Evolutionary conservation across 1,140 invertebrate genomes (phyloP), one percentile per base, ranked within the genome.

Genomic region (Micrasema longulum): DNA sequence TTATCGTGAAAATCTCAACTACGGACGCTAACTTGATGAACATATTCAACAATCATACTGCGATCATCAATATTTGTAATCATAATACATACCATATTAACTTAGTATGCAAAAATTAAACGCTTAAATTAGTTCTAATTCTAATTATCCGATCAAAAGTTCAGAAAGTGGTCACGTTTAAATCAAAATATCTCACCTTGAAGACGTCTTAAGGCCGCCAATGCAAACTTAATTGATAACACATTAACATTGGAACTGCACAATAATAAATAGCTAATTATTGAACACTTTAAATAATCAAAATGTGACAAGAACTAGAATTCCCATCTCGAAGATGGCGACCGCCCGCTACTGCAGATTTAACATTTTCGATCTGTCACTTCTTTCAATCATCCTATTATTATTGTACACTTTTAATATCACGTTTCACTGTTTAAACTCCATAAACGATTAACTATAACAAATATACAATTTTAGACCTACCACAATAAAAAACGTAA

Each of bases 331-430:
- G 70, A 72, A 72, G 64, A 72, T 72, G 70, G 70, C 70, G 70
- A 65, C 70, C 70, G 70, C 70, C 70, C 70, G 70, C 70, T 71
- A 64, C 69, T 67, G 70, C 70, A 72, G 64, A 72, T 60, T 57
- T 60, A 72, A 72, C 70, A 72, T 72, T 66, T 71, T 65, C 64
- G 70, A 72, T 55, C 70, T 72, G 70, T 72, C 70, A 72, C 70
- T 72, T 72, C 63, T 35, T 23, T 60, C 22, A 72, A 60, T 66
- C 35, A 66, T 72, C 41, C 70, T 48, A 67, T 65, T 60, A 67
- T 65, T 60, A 43, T 38, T 62, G 45, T 50, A 47, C 45, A 66
- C 50, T 45, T 43, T 53, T 14, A 2, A 64, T 53, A 64, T 45
- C 47, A 53, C 60, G 48, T 55, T 52, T 16, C 69, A 64, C 69